Conservation (phyloP, 1,140 invertebrate genomes). For the Drosophila sproati region DNA sequence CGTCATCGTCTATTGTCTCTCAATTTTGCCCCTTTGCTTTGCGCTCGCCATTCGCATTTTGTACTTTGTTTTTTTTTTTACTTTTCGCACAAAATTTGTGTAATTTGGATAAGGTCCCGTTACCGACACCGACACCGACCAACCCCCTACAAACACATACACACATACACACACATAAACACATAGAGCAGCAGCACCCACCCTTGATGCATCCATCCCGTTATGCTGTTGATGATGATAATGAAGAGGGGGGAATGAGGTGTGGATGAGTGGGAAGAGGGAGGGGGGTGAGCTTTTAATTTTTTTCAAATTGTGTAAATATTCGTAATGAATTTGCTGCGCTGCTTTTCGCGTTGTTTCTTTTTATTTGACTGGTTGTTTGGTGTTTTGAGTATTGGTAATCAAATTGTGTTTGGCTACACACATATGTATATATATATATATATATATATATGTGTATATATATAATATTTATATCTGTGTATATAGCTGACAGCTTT, state of each 20-base stretch:
- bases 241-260: conserved; percentile 7
- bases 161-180: background rate
- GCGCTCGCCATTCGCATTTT: conserved; percentile 74
- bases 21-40: conserved; percentile 61
- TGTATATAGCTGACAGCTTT: background rate
- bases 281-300: conserved; percentile 48
- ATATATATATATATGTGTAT: background rate
- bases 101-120: conserved; percentile 59
- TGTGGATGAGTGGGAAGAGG: conserved; percentile 7
- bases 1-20: conserved; percentile 73
- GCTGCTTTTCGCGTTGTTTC: conserved; percentile 11
- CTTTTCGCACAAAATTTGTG: conserved; percentile 70
- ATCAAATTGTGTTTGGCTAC: conserved; percentile 18
- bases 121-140: conserved; percentile 30
- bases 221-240: conserved; percentile 38
- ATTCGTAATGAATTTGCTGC: conserved; percentile 67
- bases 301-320: conserved; percentile 72
- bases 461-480: background rate
- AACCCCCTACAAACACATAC: conserved; percentile 8
- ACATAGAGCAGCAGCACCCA: conserved; percentile 34
- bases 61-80: conserved; percentile 52
- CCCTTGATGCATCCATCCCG: conserved; percentile 42
- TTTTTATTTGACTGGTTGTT: conserved; percentile 1
- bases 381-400: background rate
- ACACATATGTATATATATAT: background rate